Evolutionary conservation across 2,888 invertebrate genomes (phyloP).

Genomic region (Blastobasis adustella): DNA sequence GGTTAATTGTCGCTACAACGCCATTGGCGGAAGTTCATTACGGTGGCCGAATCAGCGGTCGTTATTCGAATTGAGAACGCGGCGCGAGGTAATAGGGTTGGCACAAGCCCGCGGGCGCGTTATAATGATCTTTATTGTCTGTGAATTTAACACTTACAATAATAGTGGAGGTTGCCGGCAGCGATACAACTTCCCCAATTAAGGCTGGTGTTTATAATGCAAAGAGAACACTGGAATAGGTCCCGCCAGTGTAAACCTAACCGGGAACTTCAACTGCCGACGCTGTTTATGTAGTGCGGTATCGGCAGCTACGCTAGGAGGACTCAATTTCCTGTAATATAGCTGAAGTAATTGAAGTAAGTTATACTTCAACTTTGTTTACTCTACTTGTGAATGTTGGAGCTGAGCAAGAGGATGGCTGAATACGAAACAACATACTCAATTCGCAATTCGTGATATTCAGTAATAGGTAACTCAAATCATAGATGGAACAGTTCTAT

Average conservation of each 20-base stretch:
- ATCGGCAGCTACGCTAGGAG: slow-evolving; percentile 3
- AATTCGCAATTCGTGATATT: not conserved
- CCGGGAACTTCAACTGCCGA: slow-evolving; percentile 1
- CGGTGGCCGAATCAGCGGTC: slow-evolving; percentile 40
- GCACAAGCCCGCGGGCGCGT: slow-evolving; percentile 34
- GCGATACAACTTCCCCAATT: slow-evolving; percentile 31
- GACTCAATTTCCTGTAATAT: not conserved
- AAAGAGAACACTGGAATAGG: slow-evolving; percentile 20
- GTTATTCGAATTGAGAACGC: slow-evolving; percentile 43
- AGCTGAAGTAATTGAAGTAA: not conserved
- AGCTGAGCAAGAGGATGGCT: not conserved
- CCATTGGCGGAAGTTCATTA: slow-evolving; percentile 53
- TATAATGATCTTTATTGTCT: slow-evolving; percentile 58
- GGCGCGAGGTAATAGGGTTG: slow-evolving; percentile 34
- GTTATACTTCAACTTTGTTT: not conserved
- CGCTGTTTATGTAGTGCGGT: not conserved
- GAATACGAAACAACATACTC: not conserved
- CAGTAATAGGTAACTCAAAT: too few relatives aligned
- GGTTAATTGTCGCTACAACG: slow-evolving; percentile 40
- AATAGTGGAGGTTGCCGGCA: slow-evolving; percentile 17
- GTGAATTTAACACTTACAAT: slow-evolving; percentile 40
- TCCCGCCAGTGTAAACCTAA: not conserved
- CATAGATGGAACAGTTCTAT: too few relatives aligned
- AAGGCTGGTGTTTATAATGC: slow-evolving; percentile 27
- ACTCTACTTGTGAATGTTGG: not conserved